Base-by-base conservation (phyloP, 1,140 invertebrate species). In the Muscidifurax raptorellus region DNA sequence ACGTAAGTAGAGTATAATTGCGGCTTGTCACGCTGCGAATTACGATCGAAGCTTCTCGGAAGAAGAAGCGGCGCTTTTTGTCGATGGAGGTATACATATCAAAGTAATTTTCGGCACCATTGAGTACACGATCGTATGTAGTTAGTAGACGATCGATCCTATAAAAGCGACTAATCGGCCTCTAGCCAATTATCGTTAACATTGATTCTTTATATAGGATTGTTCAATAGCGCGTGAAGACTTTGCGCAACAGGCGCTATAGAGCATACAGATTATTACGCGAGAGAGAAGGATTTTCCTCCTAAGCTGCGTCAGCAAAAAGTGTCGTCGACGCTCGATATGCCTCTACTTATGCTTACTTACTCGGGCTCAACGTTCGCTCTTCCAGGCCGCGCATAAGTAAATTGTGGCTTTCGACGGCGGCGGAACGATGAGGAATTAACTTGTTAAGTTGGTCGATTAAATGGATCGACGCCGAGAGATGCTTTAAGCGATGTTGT, bases 1-100 rank as follows among this genome's bases (percentile, higher is more conserved):
- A 30, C 67, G 32, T 25, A 47, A 76, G 22, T 76, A 76, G 15
- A 64, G 76, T 59, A 64, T 78, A 78, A 78, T 78, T 64, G 76
- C 28, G 9, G 47, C 47, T 64, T 78, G 76, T 59, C 76, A 64
- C 52, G 44, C 44, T 15, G 76, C 27, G 18, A 78, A 78, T 78
- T 78, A 78, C 28, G 47, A 78, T 22, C 44, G 13, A 18, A 64
- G 36, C 22, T 47, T 36, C 30, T 10, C 27, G 71, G 22, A n/a
- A 59, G 18, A 36, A 36, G 36, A 36, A 36, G 36, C 36, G 36
- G 36, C 36, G 9, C 36, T 9, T 5, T 36, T 36, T 32, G 32
- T 32, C 2, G 1, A 32, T 32, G 32, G 32, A 32, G 1, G 5
- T 32, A 32, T 32, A 32, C 9, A 36, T 36, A 36, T 36, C n/a